Evolutionary conservation across 2,888 invertebrate genomes (phyloP).

Genomic region (Ophion ellenae): DNA sequence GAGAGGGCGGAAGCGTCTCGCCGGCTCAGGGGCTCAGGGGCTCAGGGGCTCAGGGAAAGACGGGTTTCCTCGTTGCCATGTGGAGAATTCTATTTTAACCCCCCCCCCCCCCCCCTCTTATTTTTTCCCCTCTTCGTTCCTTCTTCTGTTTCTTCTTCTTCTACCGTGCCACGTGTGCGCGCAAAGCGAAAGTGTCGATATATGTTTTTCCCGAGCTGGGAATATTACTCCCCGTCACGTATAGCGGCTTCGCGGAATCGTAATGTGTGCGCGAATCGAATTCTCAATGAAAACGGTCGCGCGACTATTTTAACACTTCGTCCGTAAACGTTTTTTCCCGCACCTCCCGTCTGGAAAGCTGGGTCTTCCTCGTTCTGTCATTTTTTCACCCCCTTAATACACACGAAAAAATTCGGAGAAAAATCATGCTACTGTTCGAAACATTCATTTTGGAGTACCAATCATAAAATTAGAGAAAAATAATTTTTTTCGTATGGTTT

Average conservation of each 20-base stretch:
- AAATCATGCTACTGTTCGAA: background rate
- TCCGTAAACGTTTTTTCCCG: conserved; percentile 18
- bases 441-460: too few species aligned
- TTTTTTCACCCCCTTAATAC: conserved; percentile 20
- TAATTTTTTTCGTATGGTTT: too few species aligned
- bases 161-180: conserved; percentile 44
- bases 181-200: conserved; percentile 11
- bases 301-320: background rate
- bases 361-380: background rate
- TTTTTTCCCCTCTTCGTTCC: background rate
- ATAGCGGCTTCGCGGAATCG: conserved; percentile 19
- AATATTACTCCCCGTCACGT: conserved; percentile 8
- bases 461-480: too few species aligned
- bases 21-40: background rate
- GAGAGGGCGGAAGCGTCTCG: background rate
- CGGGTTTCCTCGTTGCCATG: conserved; percentile 48
- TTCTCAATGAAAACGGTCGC: conserved; percentile 1
- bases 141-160: conserved; percentile 24
- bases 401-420: conserved; percentile 16
- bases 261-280: conserved; percentile 23
- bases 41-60: conserved; percentile 2
- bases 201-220: conserved; percentile 3
- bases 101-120: background rate
- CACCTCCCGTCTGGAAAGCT: conserved; percentile 21
- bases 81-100: conserved; percentile 61